Evolutionary conservation across 2,113 vertebrate genomes (phyloP), one percentile per base, ranked within the genome.

Genomic region (Tonatia bakeri): DNA sequence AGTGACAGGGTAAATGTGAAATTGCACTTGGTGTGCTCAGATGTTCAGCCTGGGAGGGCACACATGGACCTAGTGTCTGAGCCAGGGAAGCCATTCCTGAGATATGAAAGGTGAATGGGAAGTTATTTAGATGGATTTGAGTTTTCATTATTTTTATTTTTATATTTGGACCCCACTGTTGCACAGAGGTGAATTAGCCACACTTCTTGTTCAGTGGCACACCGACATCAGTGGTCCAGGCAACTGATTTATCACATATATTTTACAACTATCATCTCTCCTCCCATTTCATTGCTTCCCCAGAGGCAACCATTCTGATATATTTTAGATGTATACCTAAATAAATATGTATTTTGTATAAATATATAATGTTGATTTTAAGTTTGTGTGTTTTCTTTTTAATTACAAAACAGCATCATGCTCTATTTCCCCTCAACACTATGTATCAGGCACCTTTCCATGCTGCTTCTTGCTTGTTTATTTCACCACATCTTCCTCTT

Each of bases 21-120:
- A 47, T 50, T 80, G 33, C 70, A 64, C 61, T 52, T 4, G 24
- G 1, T 26, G 79, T 24, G 61, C 52, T 3, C 15, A 38, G 54
- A 43, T 0, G 0, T 31, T 20, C 2, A 10, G 59, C 47, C 28
- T 31, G 0, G 2, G 38, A 52, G 9, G 61, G 28, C 24, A 73
- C 17, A 11, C 14, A 15, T 3, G 43, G 5, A 38, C n/a, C 5
- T 54, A 64, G 4, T 64, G 61, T 64, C 36, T 82, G 56, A 38
- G 54, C 33, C 61, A 16, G 65, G 73, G 36, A 52, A 36, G 28
- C 38, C n/a, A 2, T 31, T 1, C 0, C 7, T 14, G 69, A 40
- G 69, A 59, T 20, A 5, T 0, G 59, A 24, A 24, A n/a, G 47
- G 13, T 1, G 11, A 3, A 13, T 59, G 77, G 54, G 36, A 33